These are phyloP conservation scores for Carposina sasakii DNA, from an alignment of 1,140 invertebrate genomes.

Conservation along the genomic window DNA sequence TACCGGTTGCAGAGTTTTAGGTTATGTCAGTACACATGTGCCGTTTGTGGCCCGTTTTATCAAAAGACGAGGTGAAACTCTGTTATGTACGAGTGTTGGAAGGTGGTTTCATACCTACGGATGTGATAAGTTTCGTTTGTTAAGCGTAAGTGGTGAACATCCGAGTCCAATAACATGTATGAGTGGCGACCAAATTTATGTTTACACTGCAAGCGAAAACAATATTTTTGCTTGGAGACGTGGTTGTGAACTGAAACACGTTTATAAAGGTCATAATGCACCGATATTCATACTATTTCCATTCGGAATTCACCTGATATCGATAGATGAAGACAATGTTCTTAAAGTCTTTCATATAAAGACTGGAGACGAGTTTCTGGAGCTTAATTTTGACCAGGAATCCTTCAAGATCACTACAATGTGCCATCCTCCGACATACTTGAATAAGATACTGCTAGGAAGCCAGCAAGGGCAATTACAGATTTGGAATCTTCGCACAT, in stretches of 20 bases:
- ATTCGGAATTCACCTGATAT: conserved; percentile 89
- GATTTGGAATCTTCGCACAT: conserved; percentile 91
- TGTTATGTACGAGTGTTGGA: conserved; percentile 92
- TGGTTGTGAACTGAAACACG: conserved; percentile 89
- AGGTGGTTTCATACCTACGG: conserved; percentile 94
- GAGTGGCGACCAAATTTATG: conserved; percentile 83
- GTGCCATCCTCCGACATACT: conserved; percentile 92
- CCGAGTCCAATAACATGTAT: conserved; percentile 88
- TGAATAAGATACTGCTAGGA: conserved; percentile 96
- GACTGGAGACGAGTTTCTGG: conserved; percentile 78
- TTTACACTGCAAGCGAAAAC: conserved; percentile 88
- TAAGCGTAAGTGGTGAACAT: conserved; percentile 88
- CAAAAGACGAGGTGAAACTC: conserved; percentile 86
- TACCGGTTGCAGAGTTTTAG: conserved; percentile 85
- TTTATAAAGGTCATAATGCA: conserved; percentile 83
- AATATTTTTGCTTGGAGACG: conserved; percentile 90
- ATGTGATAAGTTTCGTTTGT: conserved; percentile 84
- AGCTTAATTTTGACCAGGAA: conserved; percentile 81
- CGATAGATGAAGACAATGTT: conserved; percentile 85
- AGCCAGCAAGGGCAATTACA: conserved; percentile 91
- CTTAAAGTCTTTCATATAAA: conserved; percentile 92
- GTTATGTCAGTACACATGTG: conserved; percentile 94
- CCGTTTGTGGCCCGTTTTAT: conserved; percentile 91
- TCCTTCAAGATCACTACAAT: conserved; percentile 85
- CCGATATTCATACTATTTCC: conserved; percentile 87